Evolutionary conservation across 2,888 invertebrate genomes (phyloP).

Genomic region (Coelopa pilipes): DNA sequence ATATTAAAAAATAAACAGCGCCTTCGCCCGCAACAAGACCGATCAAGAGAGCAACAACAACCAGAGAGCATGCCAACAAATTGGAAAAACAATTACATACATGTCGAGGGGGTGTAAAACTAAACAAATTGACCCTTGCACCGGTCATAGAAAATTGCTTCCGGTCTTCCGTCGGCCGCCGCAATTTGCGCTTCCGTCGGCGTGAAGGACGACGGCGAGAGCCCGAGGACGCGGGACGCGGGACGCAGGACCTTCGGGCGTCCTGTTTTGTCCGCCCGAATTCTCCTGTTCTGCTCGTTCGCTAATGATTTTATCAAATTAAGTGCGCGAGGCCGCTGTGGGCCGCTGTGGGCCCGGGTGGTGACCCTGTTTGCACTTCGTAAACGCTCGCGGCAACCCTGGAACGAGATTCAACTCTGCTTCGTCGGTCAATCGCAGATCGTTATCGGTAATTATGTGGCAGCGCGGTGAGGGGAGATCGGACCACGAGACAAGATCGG

Average conservation of each 20-base stretch:
- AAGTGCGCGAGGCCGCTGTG: slow-evolving; percentile 10
- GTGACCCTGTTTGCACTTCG: slow-evolving; percentile 45
- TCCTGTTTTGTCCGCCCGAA: slow-evolving; percentile 11
- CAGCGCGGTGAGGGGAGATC: slow-evolving; percentile 23
- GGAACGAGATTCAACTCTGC: slow-evolving; percentile 27
- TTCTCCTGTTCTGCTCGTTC: slow-evolving; percentile 41
- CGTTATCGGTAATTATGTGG: slow-evolving; percentile 58
- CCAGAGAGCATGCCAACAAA: slow-evolving; percentile 2
- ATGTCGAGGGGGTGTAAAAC: slow-evolving; percentile 33
- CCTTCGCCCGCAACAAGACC: slow-evolving; percentile 15
- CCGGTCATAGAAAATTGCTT: slow-evolving; percentile 57
- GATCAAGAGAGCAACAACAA: not conserved
- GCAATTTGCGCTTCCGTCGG: slow-evolving; percentile 34
- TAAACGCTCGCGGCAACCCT: slow-evolving; percentile 6
- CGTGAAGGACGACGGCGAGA: slow-evolving; percentile 9
- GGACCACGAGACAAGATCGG: not conserved
- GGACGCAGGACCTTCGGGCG: not conserved
- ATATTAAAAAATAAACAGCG: slow-evolving; percentile 19
- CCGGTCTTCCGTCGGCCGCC: slow-evolving; percentile 57
- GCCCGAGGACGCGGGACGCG: too few species aligned
- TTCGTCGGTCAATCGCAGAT: slow-evolving; percentile 52
- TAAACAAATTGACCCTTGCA: slow-evolving; percentile 43
- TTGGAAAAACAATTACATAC: slow-evolving; percentile 24
- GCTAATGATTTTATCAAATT: slow-evolving; percentile 32
- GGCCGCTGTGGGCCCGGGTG: slow-evolving; percentile 35